phyloP scores from a whole-genome alignment of 2,888 invertebrate genomes.

The Callinectes sapidus region DNA sequence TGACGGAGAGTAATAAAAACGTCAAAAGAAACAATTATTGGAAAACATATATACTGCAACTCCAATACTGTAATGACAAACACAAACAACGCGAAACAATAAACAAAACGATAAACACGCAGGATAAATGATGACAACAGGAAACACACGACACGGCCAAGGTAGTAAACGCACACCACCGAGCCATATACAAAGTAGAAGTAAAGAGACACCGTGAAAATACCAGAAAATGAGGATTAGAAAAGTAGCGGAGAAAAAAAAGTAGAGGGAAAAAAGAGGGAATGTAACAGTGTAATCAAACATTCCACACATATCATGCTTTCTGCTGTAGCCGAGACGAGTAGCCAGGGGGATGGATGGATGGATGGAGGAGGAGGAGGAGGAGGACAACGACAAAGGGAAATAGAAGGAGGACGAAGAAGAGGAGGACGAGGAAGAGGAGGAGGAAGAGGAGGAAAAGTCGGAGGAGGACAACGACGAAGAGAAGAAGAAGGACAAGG shows the following conservation, averaged over 20 bases:
- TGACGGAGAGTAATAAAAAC: background rate
- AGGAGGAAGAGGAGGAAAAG: too few species aligned
- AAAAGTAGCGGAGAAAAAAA: background rate
- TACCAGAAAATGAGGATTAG: slow-evolving; percentile 7
- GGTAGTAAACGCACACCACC: background rate
- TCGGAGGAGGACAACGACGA: too few species aligned
- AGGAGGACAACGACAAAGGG: too few species aligned
- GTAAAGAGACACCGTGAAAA: background rate
- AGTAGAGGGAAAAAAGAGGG: background rate
- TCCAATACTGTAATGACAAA: background rate
- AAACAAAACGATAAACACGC: background rate
- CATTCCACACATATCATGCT: background rate
- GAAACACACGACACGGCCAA: background rate
- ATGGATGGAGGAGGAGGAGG: too few species aligned
- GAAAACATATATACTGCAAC: background rate
- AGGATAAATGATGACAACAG: background rate
- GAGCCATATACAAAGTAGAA: background rate
- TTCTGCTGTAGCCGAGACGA: background rate
- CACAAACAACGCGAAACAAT: background rate
- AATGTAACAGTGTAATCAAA: background rate
- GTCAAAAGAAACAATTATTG: background rate
- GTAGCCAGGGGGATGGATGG: background rate
- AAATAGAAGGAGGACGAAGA: too few species aligned
- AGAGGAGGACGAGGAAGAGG: too few species aligned
- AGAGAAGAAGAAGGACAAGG: too few species aligned